Percentiles rank a stretch among this genome's conserved stretches.
phyloP scores from a whole-genome alignment of 2,797 vertebrate species.

The Buphagus erythrorhynchus region DNA sequence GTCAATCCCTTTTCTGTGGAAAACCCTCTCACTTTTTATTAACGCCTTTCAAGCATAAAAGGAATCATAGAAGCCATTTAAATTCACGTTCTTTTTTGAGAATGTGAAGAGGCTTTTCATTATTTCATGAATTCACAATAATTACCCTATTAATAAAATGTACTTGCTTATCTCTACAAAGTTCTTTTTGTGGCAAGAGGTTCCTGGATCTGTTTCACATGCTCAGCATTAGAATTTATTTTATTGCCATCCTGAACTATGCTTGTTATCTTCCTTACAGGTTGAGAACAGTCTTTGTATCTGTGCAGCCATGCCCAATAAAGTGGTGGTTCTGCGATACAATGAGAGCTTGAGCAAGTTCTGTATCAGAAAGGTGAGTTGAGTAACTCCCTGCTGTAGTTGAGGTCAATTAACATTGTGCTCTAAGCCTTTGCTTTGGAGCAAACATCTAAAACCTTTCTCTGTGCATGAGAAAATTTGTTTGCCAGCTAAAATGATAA shows the following conservation, averaged over 20 bases:
- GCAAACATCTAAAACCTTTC: background rate
- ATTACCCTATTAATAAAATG: background rate
- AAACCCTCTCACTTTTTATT: background rate
- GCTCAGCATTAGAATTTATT: background rate
- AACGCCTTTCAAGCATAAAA: background rate
- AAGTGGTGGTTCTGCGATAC: conserved; percentile 94
- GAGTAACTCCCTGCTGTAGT: background rate
- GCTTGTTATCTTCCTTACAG: conserved; percentile 71
- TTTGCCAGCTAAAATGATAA: conserved; percentile 11
- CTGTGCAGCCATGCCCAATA: conserved; percentile 95
- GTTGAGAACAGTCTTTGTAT: conserved; percentile 94
- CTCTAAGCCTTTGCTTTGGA: background rate
- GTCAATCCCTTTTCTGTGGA: background rate
- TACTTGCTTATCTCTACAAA: background rate
- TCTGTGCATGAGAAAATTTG: background rate
- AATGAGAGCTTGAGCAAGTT: conserved; percentile 96
- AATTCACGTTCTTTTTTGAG: background rate
- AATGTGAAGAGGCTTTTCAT: conserved; percentile 26
- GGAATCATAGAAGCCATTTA: background rate
- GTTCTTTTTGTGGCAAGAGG: background rate
- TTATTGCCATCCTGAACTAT: background rate
- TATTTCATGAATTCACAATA: background rate
- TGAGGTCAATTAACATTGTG: background rate
- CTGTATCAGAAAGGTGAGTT: conserved; percentile 94
- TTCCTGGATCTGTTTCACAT: fast-evolving